phyloP scores from a whole-genome alignment of 2,888 invertebrate species.

The Campoletis raptor region DNA sequence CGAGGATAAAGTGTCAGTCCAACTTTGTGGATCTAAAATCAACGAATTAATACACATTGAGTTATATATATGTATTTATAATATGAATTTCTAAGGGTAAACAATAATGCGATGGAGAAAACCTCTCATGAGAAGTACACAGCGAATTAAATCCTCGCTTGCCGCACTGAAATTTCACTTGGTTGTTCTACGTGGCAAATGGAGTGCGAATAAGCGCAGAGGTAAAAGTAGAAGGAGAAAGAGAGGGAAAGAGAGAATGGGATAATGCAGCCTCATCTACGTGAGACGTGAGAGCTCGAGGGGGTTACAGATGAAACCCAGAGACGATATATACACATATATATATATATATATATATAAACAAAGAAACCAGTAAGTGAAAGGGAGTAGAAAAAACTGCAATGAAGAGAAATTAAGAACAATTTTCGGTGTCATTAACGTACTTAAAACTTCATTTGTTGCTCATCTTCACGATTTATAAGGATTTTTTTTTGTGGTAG shows the following conservation, averaged over 20 bases:
- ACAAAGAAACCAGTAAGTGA: slow-evolving; percentile 4
- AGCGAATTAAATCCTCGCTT: slow-evolving; percentile 59
- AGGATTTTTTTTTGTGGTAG: not conserved
- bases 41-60: not conserved
- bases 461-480: not conserved
- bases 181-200: slow-evolving; percentile 58
- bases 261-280: slow-evolving; percentile 35
- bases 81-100: slow-evolving; percentile 3
- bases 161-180: slow-evolving; percentile 56
- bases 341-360: slow-evolving; percentile 1
- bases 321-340: slow-evolving; percentile 14
- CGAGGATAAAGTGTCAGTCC: not conserved
- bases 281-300: slow-evolving; percentile 17
- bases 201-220: slow-evolving; percentile 55
- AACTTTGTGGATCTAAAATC: not conserved
- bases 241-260: slow-evolving; percentile 1
- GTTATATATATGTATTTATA: not conserved
- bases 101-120: not conserved
- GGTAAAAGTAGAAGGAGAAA: not conserved
- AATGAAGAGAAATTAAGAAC: not conserved
- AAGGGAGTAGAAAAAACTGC: slow-evolving; percentile 12
- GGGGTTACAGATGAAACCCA: slow-evolving; percentile 27
- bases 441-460: slow-evolving; percentile 8
- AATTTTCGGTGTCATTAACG: slow-evolving; percentile 52
- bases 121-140: slow-evolving; percentile 18